Percentiles rank a stretch among this genome's conserved stretches.
Conservation (phyloP, 2,888 invertebrate species). For the Diplolepis rosae region DNA sequence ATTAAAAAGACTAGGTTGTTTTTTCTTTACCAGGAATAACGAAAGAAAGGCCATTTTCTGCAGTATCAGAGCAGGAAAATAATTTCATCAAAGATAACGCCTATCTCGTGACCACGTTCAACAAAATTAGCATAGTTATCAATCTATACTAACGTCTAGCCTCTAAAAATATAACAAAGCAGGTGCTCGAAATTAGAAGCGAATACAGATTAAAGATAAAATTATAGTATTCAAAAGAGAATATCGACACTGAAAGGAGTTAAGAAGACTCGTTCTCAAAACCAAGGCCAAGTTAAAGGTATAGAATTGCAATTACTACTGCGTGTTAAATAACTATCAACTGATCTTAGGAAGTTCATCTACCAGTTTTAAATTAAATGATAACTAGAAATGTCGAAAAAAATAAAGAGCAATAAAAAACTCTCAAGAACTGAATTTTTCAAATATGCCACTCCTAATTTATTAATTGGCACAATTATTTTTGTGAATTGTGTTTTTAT, state of each 20-base stretch:
- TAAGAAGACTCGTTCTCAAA: neutral
- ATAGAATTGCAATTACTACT: neutral
- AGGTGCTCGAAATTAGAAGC: conserved; percentile 29
- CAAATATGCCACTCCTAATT: too few relatives aligned
- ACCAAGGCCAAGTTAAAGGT: neutral
- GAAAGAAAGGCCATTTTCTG: neutral
- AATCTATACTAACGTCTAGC: conserved; percentile 46
- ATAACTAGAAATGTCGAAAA: too few relatives aligned
- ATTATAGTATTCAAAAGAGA: neutral
- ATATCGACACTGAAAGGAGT: neutral
- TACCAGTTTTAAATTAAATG: too few relatives aligned
- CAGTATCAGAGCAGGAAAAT: conserved; percentile 41
- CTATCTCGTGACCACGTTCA: conserved; percentile 44
- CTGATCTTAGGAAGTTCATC: too few relatives aligned
- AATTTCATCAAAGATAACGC: conserved; percentile 38
- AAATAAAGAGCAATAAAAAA: too few relatives aligned
- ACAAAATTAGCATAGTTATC: conserved; percentile 50
- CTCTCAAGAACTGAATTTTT: too few relatives aligned
- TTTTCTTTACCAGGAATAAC: neutral
- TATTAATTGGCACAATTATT: too few relatives aligned
- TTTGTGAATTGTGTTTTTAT: too few relatives aligned
- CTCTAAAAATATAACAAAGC: conserved; percentile 47
- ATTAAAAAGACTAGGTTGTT: neutral
- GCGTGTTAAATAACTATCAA: too few relatives aligned
- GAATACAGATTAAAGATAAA: neutral